Evolutionary conservation across 2,113 vertebrate genomes (phyloP).

Genomic region (Alligator mississippiensis): DNA sequence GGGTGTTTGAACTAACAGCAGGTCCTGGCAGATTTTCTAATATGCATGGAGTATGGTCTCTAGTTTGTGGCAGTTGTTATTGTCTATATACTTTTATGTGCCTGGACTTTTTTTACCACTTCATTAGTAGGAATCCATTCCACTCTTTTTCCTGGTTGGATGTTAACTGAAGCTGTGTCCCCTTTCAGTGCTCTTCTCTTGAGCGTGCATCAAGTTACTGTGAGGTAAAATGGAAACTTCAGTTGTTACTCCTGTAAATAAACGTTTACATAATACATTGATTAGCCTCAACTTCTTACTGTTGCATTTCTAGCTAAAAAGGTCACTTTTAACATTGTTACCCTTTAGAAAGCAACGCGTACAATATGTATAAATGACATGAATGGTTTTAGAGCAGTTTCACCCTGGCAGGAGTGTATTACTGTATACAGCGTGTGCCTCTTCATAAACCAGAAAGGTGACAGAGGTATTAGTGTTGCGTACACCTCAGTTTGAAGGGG

Average conservation of each 20-base stretch:
- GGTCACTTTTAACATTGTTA: slow-evolving; percentile 71
- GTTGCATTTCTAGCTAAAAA: slow-evolving; percentile 55
- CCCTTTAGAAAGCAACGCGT: slow-evolving; percentile 35
- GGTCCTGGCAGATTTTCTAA: neutral
- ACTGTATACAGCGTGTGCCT: neutral
- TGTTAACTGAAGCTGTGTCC: slow-evolving; percentile 24
- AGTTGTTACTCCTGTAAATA: slow-evolving; percentile 68
- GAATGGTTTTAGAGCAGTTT: neutral
- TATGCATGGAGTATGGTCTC: neutral
- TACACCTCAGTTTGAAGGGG: neutral
- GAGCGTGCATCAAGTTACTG: slow-evolving; percentile 39
- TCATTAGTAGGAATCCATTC: slow-evolving; percentile 34
- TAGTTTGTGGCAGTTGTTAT: neutral
- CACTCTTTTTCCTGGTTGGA: slow-evolving; percentile 49
- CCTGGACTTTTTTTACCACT: neutral
- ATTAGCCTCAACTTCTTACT: slow-evolving; percentile 39
- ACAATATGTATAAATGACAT: slow-evolving; percentile 14
- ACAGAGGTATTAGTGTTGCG: neutral
- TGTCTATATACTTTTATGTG: neutral
- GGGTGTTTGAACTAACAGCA: neutral
- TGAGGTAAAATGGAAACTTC: slow-evolving; percentile 64
- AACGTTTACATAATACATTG: slow-evolving; percentile 68
- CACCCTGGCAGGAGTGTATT: neutral
- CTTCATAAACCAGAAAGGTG: neutral
- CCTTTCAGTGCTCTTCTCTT: slow-evolving; percentile 57